A percentile compares a stretch with the other conserved stretches of the same genome.
phyloP scores from a whole-genome alignment of 2,113 vertebrate genomes.

The Labeo rohita region DNA sequence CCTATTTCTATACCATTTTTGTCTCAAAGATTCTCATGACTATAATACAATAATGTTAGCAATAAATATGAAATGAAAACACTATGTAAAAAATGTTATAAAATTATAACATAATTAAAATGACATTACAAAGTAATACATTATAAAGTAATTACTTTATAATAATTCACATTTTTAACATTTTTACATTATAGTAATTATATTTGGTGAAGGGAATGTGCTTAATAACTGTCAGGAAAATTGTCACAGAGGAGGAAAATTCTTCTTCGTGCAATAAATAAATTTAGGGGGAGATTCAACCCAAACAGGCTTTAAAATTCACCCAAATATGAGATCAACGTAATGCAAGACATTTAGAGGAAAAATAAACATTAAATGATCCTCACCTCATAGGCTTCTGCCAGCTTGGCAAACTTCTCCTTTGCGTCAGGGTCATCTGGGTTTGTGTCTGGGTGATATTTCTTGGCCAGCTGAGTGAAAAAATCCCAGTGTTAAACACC shows the following conservation, averaged over 20 bases:
- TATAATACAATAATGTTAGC: background rate
- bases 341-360: background rate
- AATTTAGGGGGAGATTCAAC: background rate
- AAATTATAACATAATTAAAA: no score
- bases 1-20: no score
- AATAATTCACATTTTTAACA: background rate
- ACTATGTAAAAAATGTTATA: no score
- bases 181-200: background rate
- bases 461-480: constrained; percentile 89
- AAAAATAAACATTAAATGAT: background rate
- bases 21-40: background rate
- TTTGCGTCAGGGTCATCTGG: constrained; percentile 96
- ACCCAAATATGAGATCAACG: background rate
- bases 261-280: background rate
- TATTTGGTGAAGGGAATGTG: background rate
- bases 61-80: no score
- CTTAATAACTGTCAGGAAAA: background rate
- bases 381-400: constrained; percentile 93
- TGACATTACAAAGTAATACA: no score
- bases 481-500: background rate
- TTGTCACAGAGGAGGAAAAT: background rate
- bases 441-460: constrained; percentile 96
- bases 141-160: no score
- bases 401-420: constrained; percentile 94
- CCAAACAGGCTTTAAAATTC: no score